Evolutionary conservation across 1,140 invertebrate species (phyloP).

Genomic region (Ceratosolen fusciceps): DNA sequence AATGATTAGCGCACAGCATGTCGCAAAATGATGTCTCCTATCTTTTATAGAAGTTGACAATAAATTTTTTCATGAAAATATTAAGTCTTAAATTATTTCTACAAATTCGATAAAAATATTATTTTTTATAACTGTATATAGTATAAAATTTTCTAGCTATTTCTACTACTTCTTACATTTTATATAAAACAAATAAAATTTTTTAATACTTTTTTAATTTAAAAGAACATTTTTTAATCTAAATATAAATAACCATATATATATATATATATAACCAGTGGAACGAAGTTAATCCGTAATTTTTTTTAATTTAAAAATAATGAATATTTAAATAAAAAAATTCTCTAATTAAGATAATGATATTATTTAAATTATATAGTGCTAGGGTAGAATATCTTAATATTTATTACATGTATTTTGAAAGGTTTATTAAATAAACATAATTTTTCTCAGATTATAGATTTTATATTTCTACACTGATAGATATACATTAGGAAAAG

Average conservation of each 20-base stretch:
- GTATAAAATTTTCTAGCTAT: not conserved
- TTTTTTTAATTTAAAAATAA: not conserved
- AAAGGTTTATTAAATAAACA: not conserved
- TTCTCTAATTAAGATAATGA: not conserved
- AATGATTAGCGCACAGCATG: no score
- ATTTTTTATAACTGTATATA: not conserved
- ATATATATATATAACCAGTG: no score
- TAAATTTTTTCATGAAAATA: not conserved
- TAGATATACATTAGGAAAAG: slow-evolving; percentile 27
- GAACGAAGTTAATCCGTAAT: not conserved
- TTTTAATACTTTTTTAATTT: not conserved
- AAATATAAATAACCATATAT: not conserved
- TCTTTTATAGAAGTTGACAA: not conserved
- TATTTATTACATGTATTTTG: not conserved
- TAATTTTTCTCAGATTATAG: slow-evolving; percentile 30
- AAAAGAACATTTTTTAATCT: not conserved
- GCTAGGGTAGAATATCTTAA: not conserved
- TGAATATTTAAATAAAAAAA: not conserved
- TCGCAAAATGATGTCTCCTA: no score
- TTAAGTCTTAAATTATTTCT: not conserved
- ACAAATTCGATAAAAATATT: not conserved
- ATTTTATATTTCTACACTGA: slow-evolving; percentile 44
- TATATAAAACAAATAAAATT: not conserved
- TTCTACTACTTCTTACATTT: not conserved
- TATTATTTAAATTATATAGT: not conserved